These are phyloP conservation scores for Chaunax sp. DNA, from an alignment of 2,797 vertebrate genomes.

Conservation along the genomic window DNA sequence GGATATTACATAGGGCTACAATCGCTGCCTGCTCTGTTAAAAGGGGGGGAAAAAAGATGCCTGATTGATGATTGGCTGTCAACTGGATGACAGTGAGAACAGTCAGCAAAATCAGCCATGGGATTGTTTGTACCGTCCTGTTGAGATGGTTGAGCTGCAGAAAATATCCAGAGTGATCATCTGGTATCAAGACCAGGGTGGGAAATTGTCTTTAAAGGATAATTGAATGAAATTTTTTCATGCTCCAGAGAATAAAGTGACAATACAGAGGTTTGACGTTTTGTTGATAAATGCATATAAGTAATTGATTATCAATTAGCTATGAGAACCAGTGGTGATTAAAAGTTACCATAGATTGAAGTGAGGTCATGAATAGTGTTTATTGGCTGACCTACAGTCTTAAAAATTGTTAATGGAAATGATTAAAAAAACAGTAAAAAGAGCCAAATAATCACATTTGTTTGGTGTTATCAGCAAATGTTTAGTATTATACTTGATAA, in stretches of 20 bases:
- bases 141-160: slow-evolving; percentile 21
- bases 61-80: not conserved
- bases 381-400: not conserved
- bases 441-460: not conserved
- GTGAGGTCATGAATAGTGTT: not conserved
- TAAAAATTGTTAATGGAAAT: not conserved
- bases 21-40: slow-evolving; percentile 27
- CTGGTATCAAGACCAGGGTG: slow-evolving; percentile 27
- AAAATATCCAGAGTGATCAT: not conserved
- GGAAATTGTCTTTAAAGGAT: not conserved
- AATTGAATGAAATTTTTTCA: not conserved
- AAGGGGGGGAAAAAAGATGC: not conserved
- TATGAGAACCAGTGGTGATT: not conserved
- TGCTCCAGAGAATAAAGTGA: slow-evolving; percentile 15
- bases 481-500: too few relatives aligned
- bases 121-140: slow-evolving; percentile 3
- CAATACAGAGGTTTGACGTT: not conserved
- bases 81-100: slow-evolving; percentile 25
- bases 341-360: not conserved
- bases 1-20: slow-evolving; percentile 31
- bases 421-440: not conserved
- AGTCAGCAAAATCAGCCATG: slow-evolving; percentile 53
- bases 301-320: not conserved
- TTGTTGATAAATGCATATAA: not conserved
- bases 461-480: too few relatives aligned